phyloP scores from a whole-genome alignment of 2,113 vertebrate species.

The Gadus macrocephalus region DNA sequence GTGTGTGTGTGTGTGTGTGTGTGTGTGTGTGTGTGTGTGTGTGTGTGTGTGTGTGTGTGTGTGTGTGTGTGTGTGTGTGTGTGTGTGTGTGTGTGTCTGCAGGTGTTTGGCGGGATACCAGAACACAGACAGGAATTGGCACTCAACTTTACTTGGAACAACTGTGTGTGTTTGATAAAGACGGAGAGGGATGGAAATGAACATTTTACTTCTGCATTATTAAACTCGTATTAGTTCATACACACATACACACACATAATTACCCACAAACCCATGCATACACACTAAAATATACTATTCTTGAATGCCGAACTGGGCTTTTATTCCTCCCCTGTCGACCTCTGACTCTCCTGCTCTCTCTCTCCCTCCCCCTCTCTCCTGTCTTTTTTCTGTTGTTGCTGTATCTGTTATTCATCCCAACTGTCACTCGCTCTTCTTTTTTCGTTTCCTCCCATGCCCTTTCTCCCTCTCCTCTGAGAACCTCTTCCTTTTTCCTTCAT shows the following conservation, averaged over 20 bases:
- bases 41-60: neutral
- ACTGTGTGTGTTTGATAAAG: neutral
- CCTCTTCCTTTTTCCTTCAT: neutral
- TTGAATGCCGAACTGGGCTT: neutral
- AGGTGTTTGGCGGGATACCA: no score
- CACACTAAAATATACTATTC: neutral
- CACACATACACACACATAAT: neutral
- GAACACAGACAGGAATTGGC: no score
- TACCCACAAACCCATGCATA: neutral
- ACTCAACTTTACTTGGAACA: no score
- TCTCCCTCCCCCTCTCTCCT: neutral
- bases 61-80: no score
- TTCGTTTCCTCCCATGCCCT: neutral
- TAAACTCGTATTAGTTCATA: neutral
- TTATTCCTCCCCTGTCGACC: neutral
- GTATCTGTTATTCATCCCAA: neutral
- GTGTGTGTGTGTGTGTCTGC: neutral
- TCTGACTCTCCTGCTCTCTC: neutral
- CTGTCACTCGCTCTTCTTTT: neutral
- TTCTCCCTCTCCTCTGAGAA: neutral
- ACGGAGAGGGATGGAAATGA: neutral
- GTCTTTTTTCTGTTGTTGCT: neutral
- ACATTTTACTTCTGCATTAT: neutral
- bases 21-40: conserved; percentile 1
- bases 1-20: neutral